Conservation (phyloP, 1,140 invertebrate species). For the Pseudomyrmex sp. region DNA sequence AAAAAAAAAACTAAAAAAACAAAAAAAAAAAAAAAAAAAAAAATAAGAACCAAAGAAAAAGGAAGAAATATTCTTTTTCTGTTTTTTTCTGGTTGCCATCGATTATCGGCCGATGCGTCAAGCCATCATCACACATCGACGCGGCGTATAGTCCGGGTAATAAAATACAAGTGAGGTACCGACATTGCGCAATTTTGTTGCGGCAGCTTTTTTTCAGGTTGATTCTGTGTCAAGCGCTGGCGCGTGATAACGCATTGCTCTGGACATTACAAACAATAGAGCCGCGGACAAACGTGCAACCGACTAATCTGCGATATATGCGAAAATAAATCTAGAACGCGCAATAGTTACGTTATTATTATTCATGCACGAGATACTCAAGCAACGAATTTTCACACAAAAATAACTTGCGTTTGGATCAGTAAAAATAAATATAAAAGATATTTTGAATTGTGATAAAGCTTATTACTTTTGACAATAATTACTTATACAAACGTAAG, state of each 20-base stretch:
- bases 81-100: conserved; percentile 61
- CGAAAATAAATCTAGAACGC: conserved; percentile 68
- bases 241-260: conserved; percentile 65
- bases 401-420: not conserved
- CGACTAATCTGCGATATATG: conserved; percentile 58
- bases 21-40: not conserved
- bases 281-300: conserved; percentile 52
- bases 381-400: conserved; percentile 41
- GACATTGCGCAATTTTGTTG: conserved; percentile 69
- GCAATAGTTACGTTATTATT: conserved; percentile 54
- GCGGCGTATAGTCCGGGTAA: conserved; percentile 65
- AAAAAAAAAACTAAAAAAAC: conserved; percentile 1
- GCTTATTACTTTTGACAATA: not conserved
- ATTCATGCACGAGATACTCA: conserved; percentile 41
- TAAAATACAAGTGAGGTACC: conserved; percentile 64
- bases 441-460: not conserved
- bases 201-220: conserved; percentile 64
- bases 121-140: conserved; percentile 65
- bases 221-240: conserved; percentile 58
- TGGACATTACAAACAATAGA: conserved; percentile 68
- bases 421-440: not conserved
- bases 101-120: conserved; percentile 66
- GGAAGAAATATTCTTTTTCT: too few relatives aligned
- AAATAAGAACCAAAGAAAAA: too few relatives aligned
- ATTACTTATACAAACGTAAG: not conserved